Evolutionary conservation across 2,797 vertebrate genomes (phyloP).

Genomic region (Hydrophis major): DNA sequence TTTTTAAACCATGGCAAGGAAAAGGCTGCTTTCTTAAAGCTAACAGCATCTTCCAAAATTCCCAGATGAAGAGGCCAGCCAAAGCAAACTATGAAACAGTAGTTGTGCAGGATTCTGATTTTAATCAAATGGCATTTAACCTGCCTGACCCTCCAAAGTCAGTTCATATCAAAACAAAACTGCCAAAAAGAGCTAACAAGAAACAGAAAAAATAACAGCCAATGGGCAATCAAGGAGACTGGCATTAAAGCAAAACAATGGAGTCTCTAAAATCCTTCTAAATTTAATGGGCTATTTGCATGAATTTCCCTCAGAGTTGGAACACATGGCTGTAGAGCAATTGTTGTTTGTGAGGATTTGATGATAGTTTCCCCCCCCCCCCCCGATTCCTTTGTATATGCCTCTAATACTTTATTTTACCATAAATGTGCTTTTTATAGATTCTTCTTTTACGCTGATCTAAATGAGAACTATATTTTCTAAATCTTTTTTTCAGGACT

Average conservation of each 20-base stretch:
- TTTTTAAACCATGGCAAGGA: slow-evolving; percentile 4
- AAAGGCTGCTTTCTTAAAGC: slow-evolving; percentile 19
- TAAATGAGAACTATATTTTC: not conserved
- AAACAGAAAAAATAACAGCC: slow-evolving; percentile 41
- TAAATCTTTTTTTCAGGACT: not conserved
- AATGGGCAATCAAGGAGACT: slow-evolving; percentile 14
- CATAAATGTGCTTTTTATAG: not conserved
- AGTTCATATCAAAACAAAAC: slow-evolving; percentile 67
- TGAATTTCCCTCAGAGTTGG: not conserved
- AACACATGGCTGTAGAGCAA: not conserved
- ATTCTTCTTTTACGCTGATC: not conserved
- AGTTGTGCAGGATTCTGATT: slow-evolving; percentile 82
- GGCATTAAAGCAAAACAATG: not conserved
- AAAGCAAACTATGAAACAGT: slow-evolving; percentile 66
- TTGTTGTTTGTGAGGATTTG: not conserved
- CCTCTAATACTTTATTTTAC: not conserved
- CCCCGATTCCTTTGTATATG: not conserved
- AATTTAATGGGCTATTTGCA: slow-evolving; percentile 2
- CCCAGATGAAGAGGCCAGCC: slow-evolving; percentile 62
- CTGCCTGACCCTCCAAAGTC: slow-evolving; percentile 76
- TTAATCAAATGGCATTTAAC: slow-evolving; percentile 87
- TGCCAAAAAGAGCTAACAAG: slow-evolving; percentile 38
- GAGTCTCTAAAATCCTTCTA: not conserved
- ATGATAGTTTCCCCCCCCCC: too few relatives aligned
- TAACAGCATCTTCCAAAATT: slow-evolving; percentile 69